Evolutionary conservation across 2,113 vertebrate genomes (phyloP).

Genomic region (Bothrops jararaca): DNA sequence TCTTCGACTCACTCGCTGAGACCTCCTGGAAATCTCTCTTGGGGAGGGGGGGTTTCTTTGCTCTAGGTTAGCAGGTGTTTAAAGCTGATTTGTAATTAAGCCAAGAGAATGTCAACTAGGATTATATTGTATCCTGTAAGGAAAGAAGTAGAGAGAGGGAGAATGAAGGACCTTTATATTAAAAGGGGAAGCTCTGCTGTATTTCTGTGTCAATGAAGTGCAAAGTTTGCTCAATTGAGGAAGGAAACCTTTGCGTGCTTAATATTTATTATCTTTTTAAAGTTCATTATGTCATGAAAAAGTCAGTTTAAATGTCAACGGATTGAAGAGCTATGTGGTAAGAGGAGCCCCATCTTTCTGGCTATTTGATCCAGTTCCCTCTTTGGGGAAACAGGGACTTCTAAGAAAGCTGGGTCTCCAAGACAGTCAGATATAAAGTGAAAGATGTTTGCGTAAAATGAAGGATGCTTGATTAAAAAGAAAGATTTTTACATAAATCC

Average conservation of each 20-base stretch:
- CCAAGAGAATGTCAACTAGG: not conserved
- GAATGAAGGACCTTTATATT: not conserved
- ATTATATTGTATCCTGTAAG: not conserved
- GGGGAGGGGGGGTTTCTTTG: not conserved
- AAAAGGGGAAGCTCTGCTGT: fast-evolving
- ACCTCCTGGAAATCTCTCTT: not conserved
- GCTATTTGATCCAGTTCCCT: not conserved
- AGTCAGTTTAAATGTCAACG: not conserved
- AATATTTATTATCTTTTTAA: not conserved
- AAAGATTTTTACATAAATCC: not conserved
- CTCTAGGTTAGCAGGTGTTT: not conserved
- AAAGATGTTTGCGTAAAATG: not conserved
- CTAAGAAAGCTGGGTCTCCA: too few relatives aligned
- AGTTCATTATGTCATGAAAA: fast-evolving
- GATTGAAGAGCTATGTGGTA: not conserved
- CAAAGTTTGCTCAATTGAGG: not conserved
- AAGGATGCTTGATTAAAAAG: not conserved
- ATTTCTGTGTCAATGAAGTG: not conserved
- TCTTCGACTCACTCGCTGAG: not conserved
- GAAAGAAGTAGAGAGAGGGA: not conserved
- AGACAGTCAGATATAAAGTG: too few relatives aligned
- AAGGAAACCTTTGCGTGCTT: fast-evolving
- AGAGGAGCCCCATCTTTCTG: not conserved
- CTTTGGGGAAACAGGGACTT: not conserved
- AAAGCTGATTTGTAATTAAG: not conserved